Conservation (phyloP, 2,888 invertebrate genomes). For the Heteromyza rotundicornis region DNA sequence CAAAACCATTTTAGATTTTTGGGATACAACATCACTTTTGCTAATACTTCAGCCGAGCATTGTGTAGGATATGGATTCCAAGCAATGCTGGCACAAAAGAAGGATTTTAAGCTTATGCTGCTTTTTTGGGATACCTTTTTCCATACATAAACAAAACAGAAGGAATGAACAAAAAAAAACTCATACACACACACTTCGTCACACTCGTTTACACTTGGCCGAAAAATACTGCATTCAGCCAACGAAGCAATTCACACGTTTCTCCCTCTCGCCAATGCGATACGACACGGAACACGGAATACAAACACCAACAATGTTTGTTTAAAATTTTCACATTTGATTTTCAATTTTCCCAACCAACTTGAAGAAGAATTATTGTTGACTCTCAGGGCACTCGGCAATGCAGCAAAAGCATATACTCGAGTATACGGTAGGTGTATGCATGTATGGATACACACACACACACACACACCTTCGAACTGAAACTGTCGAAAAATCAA, state of each 20-base stretch:
- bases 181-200: not conserved
- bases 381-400: constrained; percentile 19
- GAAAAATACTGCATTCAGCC: too few species aligned
- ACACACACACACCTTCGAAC: not conserved
- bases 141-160: too few species aligned
- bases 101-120: too few species aligned
- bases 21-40: too few species aligned
- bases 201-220: too few species aligned
- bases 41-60: too few species aligned
- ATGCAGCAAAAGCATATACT: not conserved
- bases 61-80: too few species aligned
- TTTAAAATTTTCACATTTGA: constrained; percentile 33
- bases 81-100: too few species aligned
- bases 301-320: constrained; percentile 22
- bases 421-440: not conserved
- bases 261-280: too few species aligned
- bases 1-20: too few species aligned
- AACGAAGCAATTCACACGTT: constrained; percentile 19
- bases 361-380: constrained; percentile 28
- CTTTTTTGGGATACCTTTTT: too few species aligned
- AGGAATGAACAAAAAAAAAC: not conserved
- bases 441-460: constrained; percentile 9
- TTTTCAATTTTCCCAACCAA: constrained; percentile 31
- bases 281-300: too few species aligned
- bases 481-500: constrained; percentile 24